Evolutionary conservation across 2,113 vertebrate species (phyloP).

Genomic region (Cavia porcellus): DNA sequence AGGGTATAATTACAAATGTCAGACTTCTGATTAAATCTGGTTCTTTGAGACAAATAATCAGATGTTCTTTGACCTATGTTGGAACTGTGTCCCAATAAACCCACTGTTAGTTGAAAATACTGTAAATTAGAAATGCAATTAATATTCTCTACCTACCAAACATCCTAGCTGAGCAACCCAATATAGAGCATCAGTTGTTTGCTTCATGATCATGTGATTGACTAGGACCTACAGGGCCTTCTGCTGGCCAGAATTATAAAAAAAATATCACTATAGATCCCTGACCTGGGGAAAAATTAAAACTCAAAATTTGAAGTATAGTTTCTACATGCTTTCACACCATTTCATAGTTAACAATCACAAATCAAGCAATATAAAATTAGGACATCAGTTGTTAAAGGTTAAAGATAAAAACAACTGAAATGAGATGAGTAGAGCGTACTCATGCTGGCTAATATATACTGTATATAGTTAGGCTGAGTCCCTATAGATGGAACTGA

Average conservation of each 20-base stretch:
- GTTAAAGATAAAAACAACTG: not conserved
- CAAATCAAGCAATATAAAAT: not conserved
- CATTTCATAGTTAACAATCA: not conserved
- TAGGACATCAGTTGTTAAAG: not conserved
- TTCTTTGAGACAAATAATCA: constrained; percentile 18
- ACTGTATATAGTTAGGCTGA: not conserved
- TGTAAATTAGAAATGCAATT: not conserved
- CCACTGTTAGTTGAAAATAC: not conserved
- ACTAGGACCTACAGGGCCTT: not conserved
- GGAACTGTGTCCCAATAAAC: not conserved
- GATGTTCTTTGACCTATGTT: not conserved
- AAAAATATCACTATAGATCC: not conserved
- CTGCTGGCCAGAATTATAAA: not conserved
- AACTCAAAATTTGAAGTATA: not conserved
- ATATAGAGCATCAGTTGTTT: not conserved
- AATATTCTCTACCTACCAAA: not conserved
- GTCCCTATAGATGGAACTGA: not conserved
- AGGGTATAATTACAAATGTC: not conserved
- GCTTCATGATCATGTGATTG: not conserved
- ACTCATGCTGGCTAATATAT: not conserved
- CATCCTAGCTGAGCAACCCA: too few relatives aligned
- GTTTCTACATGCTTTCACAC: not conserved
- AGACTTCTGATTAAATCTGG: not conserved
- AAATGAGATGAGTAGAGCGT: not conserved
- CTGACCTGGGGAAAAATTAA: not conserved